Evolutionary conservation across 2,888 invertebrate genomes (phyloP), one percentile per base, ranked within the genome.

Genomic region (Apoda limacodes): DNA sequence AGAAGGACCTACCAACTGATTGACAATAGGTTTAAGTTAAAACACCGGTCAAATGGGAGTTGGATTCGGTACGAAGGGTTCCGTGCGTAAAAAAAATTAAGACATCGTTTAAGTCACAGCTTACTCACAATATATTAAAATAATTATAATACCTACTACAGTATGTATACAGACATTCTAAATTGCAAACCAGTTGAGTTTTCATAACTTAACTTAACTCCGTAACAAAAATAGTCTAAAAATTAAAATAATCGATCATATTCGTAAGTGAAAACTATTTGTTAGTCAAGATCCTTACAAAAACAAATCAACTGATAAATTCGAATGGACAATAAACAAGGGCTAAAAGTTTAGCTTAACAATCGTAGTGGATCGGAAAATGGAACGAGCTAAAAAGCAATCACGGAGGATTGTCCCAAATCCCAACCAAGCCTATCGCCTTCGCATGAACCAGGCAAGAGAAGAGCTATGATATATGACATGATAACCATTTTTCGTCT

Each of bases 361-460:
- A 42, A 53, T 54, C 43, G 42, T 38, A 40, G 36, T 43, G 51
- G 52, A 59, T 60, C 64, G 52, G 54, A 60, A 64, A 68, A 60
- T 55, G 47, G 60, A 60, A 67, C 57, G 52, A 50, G 45, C n/a
- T n/a, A n/a, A n/a, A n/a, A n/a, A 46, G 59, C 59, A 68, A 70
- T 69, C 60, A 60, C 55, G 46, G 50, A 52, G 60, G 60, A 65
- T 67, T 61, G 55, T 51, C 51, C 50, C 45, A 55, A 55, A 60
- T 59, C 57, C 50, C 48, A 56, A 60, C 59, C 51, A 48, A 48
- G 53, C 55, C 55, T 56, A 58, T 60, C 61, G 62, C 60, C 55
- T 55, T 35, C 42, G 39, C 41, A 43, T 50, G 50, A 43, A n/a
- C 52, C 46, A 39, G 31, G 39, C 21, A n/a, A n/a, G n/a, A n/a